Base-by-base conservation (phyloP, 2,797 vertebrate genomes). In the Eupleurogrammus muticus region DNA sequence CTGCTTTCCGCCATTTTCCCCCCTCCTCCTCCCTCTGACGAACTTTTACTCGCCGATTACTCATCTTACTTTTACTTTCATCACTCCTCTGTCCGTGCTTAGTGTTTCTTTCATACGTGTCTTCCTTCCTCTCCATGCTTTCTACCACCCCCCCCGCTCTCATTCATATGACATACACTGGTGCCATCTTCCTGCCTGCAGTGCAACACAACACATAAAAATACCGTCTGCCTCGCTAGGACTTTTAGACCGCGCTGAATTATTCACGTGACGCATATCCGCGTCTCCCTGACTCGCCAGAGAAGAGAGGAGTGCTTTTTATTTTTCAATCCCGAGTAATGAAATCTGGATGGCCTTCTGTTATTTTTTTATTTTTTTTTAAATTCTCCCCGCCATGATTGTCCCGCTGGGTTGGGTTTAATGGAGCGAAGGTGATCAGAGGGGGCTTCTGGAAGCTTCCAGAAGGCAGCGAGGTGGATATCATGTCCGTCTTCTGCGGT, bases 241-340 rank as follows among this genome's bases (percentile, higher is more conserved):
- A 86, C 86, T 92, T 90, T 93, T 85, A 92, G 77, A 84, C 80
- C 56, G 35, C 44, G 17, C 56, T 94, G 83, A 93, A 94, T 94
- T 84, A 94, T 94, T 94, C 60, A 95, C 72, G 13, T 40, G 19
- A n/a, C 71, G 57, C 63, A 84, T 89, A 87, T 92, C 88, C 86
- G 82, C 79, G 40, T 68, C 78, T 84, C 80, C 68, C 70, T 79
- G 72, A 90, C 87, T 80, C 67, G 10, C n/a, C n/a, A n/a, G n/a
- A n/a, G n/a, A n/a, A n/a, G 19, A 80, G 81, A 84, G 72, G 83
- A 92, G 89, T 92, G 92, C 84, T 92, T 92, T 94, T 91, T 89
- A n/a, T n/a, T 92, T 89, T 89, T 86, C 84, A 79, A 64, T 70
- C 52, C 75, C 19, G 14, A 70, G 70, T 67, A 67, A 76, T 83